phyloP scores from a whole-genome alignment of 2,113 vertebrate species.

The Sebastes schlegelii region DNA sequence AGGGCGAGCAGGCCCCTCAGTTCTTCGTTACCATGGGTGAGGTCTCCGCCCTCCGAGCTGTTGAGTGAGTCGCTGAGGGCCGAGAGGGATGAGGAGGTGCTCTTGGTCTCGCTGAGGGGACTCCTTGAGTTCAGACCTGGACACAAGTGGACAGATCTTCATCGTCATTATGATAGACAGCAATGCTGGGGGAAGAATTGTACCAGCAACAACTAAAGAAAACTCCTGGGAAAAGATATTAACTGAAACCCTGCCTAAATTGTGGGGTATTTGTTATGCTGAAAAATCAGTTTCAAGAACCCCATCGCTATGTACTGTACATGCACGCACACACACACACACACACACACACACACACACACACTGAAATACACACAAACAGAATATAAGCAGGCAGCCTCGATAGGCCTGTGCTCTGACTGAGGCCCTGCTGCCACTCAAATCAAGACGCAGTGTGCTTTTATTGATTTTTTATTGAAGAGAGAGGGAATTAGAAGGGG shows the following conservation, averaged over 20 bases:
- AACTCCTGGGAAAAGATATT: background rate
- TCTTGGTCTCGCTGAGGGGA: constrained; percentile 90
- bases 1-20: constrained; percentile 92
- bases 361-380: background rate
- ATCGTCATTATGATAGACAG: background rate
- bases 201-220: background rate
- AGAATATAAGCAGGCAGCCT: constrained; percentile 44
- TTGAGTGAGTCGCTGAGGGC: constrained; percentile 97
- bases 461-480: constrained; percentile 81
- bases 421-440: constrained; percentile 73
- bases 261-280: background rate
- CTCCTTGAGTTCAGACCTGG: constrained; percentile 89
- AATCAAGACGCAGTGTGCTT: constrained; percentile 78
- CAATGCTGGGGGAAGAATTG: too few species aligned
- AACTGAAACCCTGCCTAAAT: constrained; percentile 18
- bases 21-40: constrained; percentile 89
- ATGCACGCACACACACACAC: background rate
- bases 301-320: background rate
- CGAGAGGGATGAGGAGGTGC: constrained; percentile 95
- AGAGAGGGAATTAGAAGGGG: constrained; percentile 63
- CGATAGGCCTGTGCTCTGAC: constrained; percentile 42
- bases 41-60: constrained; percentile 93
- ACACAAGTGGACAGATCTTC: background rate
- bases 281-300: constrained; percentile 1
- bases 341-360: background rate